Evolutionary conservation across 2,113 vertebrate genomes (phyloP).

Genomic region (Eolophus roseicapilla): DNA sequence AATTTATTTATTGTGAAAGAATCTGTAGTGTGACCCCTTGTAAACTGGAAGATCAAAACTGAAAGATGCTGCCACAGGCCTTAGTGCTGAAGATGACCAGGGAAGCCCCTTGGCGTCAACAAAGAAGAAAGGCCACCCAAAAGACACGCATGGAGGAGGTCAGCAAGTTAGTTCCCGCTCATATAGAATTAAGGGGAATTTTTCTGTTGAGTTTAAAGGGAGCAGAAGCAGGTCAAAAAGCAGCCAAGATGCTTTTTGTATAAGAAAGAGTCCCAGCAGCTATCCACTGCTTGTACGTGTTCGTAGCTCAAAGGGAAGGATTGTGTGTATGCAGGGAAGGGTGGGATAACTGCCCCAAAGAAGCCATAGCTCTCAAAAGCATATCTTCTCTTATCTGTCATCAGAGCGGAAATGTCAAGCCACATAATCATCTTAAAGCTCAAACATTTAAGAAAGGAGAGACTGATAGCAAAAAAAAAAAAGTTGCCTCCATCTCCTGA

Average conservation of each 20-base stretch:
- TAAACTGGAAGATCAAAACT: background rate
- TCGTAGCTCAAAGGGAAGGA: background rate
- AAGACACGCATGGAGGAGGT: background rate
- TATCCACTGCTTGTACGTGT: background rate
- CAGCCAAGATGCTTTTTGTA: background rate
- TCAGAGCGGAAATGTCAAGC: background rate
- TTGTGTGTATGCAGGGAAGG: accelerated
- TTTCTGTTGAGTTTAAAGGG: slow-evolving; percentile 33
- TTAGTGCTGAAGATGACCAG: background rate
- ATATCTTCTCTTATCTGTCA: background rate
- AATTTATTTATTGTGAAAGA: background rate
- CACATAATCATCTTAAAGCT: background rate
- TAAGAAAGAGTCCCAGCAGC: background rate
- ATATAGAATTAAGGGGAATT: slow-evolving; percentile 35
- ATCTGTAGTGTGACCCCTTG: background rate
- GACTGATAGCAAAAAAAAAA: background rate
- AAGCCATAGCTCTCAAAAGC: background rate
- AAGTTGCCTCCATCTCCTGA: background rate
- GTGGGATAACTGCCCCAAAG: background rate
- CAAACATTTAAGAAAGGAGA: background rate
- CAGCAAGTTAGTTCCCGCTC: slow-evolving; percentile 21
- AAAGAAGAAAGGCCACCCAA: slow-evolving; percentile 1
- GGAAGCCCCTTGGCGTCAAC: background rate
- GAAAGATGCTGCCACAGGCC: background rate
- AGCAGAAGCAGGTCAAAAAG: slow-evolving; percentile 20